Evolutionary conservation across 2,888 invertebrate genomes (phyloP).

Genomic region (Caenorhabditis imperialis): DNA sequence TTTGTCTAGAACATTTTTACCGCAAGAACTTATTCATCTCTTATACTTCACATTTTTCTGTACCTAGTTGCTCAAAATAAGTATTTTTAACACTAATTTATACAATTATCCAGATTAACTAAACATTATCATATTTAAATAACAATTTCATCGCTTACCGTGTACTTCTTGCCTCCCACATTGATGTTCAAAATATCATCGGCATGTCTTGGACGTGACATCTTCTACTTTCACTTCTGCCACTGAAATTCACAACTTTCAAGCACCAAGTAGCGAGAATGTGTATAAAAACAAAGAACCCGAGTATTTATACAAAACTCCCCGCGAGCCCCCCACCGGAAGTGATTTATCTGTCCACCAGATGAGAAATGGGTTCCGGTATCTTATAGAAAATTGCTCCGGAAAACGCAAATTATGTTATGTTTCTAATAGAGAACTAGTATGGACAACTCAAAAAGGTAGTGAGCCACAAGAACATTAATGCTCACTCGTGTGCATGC

Average conservation of each 20-base stretch:
- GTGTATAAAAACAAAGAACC: not conserved
- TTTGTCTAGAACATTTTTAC: too few relatives aligned
- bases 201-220: conserved; percentile 71
- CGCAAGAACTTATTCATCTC: too few relatives aligned
- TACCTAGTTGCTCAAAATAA: too few relatives aligned
- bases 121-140: not conserved
- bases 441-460: conserved; percentile 1
- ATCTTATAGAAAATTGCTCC: conserved; percentile 5
- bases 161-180: conserved; percentile 78
- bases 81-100: too few relatives aligned
- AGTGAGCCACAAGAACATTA: too few relatives aligned
- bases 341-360: conserved; percentile 49
- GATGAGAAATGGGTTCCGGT: conserved; percentile 44
- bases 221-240: too few relatives aligned
- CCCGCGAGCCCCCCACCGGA: conserved; percentile 36
- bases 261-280: not conserved
- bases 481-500: conserved; percentile 49
- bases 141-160: conserved; percentile 59
- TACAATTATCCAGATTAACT: too few relatives aligned
- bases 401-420: too few relatives aligned
- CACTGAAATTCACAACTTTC: too few relatives aligned
- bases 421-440: conserved; percentile 17
- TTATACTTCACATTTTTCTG: too few relatives aligned
- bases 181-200: conserved; percentile 78
- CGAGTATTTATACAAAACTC: conserved; percentile 25